These are phyloP conservation scores for Chiroxiphia lanceolata DNA, from an alignment of 2,797 vertebrate species.

Conservation along the genomic window DNA sequence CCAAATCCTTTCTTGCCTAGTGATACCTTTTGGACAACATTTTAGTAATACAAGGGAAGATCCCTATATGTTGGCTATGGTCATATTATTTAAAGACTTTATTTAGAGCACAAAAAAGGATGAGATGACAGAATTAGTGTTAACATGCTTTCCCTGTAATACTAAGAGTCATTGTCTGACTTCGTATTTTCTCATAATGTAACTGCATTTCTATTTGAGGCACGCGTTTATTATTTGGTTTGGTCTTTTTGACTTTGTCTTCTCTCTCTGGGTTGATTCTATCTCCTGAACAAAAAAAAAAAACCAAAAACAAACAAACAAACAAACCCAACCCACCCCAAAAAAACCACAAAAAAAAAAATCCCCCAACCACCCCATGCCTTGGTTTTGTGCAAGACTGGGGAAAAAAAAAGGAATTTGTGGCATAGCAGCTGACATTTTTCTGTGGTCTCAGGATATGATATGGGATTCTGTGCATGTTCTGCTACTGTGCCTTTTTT, in stretches of 20 bases:
- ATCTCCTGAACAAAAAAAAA: neutral
- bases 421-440: neutral
- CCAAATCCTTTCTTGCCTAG: neutral
- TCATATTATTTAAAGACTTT: neutral
- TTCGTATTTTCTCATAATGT: neutral
- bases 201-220: neutral
- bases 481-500: neutral
- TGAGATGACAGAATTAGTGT: neutral
- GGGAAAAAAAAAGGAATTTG: neutral
- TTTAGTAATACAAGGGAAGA: neutral
- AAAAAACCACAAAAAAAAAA: too few species aligned
- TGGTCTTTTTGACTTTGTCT: neutral
- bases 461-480: rapidly evolving
- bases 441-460: neutral
- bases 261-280: neutral
- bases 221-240: neutral
- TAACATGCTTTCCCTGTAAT: neutral
- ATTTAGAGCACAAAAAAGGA: neutral
- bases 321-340: too few species aligned
- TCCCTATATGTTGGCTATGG: neutral
- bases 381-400: neutral
- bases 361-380: too few species aligned
- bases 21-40: neutral
- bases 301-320: too few species aligned
- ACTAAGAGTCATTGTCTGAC: neutral